Percentiles rank a stretch among this genome's conserved stretches.
These are phyloP conservation scores for Dendropsophus ebraccatus DNA, from an alignment of 2,113 vertebrate species.

Conservation along the genomic window DNA sequence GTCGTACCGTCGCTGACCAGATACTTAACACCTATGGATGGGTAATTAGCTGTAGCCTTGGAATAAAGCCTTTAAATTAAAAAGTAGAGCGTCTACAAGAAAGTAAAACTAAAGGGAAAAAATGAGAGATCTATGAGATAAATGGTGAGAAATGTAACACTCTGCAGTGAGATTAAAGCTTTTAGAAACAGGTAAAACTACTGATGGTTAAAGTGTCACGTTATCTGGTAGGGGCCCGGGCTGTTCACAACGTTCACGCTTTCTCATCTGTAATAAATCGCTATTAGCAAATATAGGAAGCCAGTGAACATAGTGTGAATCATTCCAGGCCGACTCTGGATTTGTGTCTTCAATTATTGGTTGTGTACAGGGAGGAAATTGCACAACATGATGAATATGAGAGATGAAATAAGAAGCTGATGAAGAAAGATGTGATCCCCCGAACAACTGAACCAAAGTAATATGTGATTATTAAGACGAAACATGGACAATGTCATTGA, in stretches of 20 bases:
- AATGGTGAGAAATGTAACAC: background rate
- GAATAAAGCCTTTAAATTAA: no score
- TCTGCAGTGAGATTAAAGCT: no score
- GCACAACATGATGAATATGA: conserved; percentile 33
- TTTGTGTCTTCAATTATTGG: conserved; percentile 31
- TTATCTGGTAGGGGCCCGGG: no score
- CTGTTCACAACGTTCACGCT: background rate
- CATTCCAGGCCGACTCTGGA: background rate
- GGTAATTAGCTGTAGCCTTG: no score
- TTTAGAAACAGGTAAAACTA: background rate
- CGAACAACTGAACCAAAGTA: background rate
- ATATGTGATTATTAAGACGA: background rate
- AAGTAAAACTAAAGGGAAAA: no score
- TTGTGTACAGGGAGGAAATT: conserved; percentile 37
- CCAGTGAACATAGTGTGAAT: background rate
- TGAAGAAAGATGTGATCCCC: background rate
- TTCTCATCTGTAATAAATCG: conserved; percentile 18
- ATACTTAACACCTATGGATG: no score
- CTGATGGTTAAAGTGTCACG: background rate
- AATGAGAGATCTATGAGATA: background rate
- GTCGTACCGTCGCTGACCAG: no score
- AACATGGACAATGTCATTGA: background rate
- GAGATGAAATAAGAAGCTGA: conserved; percentile 1
- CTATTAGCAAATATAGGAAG: background rate
- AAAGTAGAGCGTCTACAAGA: no score